Evolutionary conservation across 2,113 vertebrate species (phyloP).

Genomic region (Nesogale talazaci): DNA sequence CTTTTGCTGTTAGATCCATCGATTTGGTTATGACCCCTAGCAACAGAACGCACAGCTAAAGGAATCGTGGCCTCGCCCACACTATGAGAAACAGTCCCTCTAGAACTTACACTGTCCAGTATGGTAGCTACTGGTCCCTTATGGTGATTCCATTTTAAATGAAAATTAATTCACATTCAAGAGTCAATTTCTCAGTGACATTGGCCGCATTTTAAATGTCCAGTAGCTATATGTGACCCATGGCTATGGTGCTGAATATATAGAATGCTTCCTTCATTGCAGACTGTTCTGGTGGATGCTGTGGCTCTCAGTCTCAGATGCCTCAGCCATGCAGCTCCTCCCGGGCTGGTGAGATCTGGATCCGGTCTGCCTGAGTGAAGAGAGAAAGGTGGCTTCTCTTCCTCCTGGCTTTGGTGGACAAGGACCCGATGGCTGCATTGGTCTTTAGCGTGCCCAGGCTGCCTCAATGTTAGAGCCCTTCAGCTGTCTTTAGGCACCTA

Average conservation of each 20-base stretch:
- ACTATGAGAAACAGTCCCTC: too few species aligned
- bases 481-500: background rate
- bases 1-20: too few species aligned
- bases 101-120: too few species aligned
- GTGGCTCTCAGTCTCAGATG: background rate
- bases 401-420: background rate
- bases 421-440: background rate
- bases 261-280: accelerated
- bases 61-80: too few species aligned
- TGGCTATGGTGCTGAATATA: too few species aligned
- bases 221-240: background rate
- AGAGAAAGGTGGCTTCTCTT: background rate
- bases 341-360: background rate
- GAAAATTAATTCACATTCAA: slow-evolving; percentile 14
- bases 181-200: background rate
- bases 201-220: background rate
- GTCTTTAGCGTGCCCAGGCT: background rate
- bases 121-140: background rate
- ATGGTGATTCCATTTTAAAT: background rate
- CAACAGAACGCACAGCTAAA: too few species aligned
- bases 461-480: background rate
- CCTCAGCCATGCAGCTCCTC: background rate
- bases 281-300: background rate
- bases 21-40: too few species aligned
- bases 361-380: background rate